Percentiles rank a stretch among this genome's conserved stretches.
phyloP scores from a whole-genome alignment of 2,113 vertebrate species.

The Gymnarchus niloticus region DNA sequence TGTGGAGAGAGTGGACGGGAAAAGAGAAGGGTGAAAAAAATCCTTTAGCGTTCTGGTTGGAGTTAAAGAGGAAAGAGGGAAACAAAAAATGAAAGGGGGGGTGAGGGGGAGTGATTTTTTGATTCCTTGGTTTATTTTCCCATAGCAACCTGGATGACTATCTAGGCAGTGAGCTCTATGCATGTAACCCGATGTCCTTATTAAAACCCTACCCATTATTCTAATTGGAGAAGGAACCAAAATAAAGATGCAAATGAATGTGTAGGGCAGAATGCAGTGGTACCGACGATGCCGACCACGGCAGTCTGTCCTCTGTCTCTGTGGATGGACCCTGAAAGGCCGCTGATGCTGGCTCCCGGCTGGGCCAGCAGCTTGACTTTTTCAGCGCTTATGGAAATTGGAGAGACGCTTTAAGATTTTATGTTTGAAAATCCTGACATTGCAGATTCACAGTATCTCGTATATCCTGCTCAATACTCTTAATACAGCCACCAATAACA shows the following conservation, averaged over 20 bases:
- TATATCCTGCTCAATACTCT: background rate
- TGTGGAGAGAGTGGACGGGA: no score
- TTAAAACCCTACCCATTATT: slow-evolving; percentile 57
- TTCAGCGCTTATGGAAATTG: no score
- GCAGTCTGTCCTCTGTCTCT: background rate
- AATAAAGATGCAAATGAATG: slow-evolving; percentile 44
- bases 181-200: slow-evolving; percentile 33
- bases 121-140: background rate
- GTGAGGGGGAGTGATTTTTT: background rate
- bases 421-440: background rate
- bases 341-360: background rate
- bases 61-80: background rate
- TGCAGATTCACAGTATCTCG: background rate
- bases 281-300: background rate
- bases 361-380: no score
- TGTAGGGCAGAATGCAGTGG: slow-evolving; percentile 42
- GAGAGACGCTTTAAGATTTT: no score
- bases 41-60: no score
- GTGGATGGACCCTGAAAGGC: background rate
- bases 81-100: background rate
- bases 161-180: background rate
- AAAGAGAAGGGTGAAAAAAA: no score
- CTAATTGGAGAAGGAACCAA: slow-evolving; percentile 48
- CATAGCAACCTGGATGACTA: background rate
- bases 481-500: background rate